Conservation (phyloP, 1,140 invertebrate species). For the Pseudobourletiella spinata region DNA sequence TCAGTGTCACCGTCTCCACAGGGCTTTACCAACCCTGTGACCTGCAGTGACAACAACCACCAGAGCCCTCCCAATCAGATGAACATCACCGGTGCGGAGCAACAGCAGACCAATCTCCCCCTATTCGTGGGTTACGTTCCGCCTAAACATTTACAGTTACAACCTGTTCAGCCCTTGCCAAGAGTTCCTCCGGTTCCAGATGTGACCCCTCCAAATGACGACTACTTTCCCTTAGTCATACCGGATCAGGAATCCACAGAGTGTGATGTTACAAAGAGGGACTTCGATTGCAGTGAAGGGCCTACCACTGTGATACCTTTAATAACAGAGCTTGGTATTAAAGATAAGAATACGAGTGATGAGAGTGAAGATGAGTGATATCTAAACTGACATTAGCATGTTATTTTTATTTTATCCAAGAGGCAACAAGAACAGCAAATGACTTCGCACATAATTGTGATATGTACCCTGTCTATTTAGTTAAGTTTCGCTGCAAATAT, state of each 20-base stretch:
- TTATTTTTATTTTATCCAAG: no score
- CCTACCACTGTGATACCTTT: slow-evolving; percentile 33
- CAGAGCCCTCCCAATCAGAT: background rate
- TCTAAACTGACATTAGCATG: no score
- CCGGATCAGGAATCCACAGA: slow-evolving; percentile 5
- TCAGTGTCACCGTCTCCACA: background rate
- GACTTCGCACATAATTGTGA: no score
- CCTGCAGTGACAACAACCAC: slow-evolving; percentile 8
- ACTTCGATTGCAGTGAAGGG: slow-evolving; percentile 7
- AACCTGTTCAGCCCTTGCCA: slow-evolving; percentile 14
- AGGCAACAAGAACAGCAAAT: no score
- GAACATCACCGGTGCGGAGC: background rate
- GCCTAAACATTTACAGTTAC: slow-evolving; percentile 4
- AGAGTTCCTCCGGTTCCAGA: background rate
- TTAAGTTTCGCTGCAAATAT: no score
- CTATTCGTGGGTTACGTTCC: slow-evolving; percentile 4
- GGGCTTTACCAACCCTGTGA: background rate
- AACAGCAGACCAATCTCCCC: background rate
- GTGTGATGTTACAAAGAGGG: slow-evolving; percentile 3
- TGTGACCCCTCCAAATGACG: background rate
- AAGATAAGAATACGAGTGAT: slow-evolving; percentile 12
- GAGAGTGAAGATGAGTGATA: no score
- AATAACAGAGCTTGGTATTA: slow-evolving; percentile 34
- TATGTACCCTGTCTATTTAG: no score
- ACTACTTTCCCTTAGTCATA: slow-evolving; percentile 12